Evolutionary conservation across 2,113 vertebrate genomes (phyloP), one percentile per base, ranked within the genome.

Genomic region (Gopherus flavomarginatus): DNA sequence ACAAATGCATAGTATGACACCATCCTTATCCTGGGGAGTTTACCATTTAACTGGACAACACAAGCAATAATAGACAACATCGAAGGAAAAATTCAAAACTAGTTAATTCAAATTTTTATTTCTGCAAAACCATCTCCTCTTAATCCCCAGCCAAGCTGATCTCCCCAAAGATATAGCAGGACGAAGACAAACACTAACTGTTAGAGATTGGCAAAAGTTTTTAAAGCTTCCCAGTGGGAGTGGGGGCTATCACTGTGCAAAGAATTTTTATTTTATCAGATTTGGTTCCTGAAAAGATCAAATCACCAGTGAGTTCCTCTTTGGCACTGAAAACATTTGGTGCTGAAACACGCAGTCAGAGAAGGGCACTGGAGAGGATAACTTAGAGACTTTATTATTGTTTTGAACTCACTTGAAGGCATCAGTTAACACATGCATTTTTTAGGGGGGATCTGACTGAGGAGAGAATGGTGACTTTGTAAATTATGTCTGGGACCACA

Each of bases 331-430:
- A 81, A 95, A 65, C 4, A 47, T 72, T 88, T 83, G 92, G 69
- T 57, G 56, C 92, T 94, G 56, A 77, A 95, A 90, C 56, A 92
- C 57, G 77, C 56, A 88, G 89, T 95, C 96, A 93, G 44, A 54
- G 92, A 97, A 96, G 91, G 62, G 93, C 92, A 88, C 35, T 93
- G 90, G 85, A 95, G 97, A 92, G 81, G 83, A 57, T 87, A 92
- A 92, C 92, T 78, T 50, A 38, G 75, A 88, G 89, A 87, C 78
- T 89, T 90, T 96, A 81, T 96, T 87, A 84, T 94, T 96, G 83
- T 95, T 96, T 95, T 89, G 93, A 94, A 89, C 56, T 93, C 84
- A 89, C n/a, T 90, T 81, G 83, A 92, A 92, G 75, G 62, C 22
- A 87, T 69, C 62, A 69, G 10, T 69, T 69, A 19, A 69, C 44